Evolutionary conservation across 1,140 invertebrate species (phyloP).

Genomic region (Myzus persicae): DNA sequence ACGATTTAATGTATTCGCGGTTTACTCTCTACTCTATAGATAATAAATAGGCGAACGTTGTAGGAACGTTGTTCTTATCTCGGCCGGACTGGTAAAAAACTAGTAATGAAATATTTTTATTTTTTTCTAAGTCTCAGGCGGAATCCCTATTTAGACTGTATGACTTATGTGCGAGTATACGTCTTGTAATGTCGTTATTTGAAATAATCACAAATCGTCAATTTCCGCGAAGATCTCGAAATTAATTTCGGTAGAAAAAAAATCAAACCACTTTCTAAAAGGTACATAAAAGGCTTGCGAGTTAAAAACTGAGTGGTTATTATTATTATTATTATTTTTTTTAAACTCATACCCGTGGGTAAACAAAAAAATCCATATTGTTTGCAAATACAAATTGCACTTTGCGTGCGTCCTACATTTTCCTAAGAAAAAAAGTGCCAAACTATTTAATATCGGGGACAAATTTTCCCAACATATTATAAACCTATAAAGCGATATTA

Average conservation of each 20-base stretch:
- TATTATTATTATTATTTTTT: too few species aligned
- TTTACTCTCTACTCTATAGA: background rate
- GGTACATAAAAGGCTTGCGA: background rate
- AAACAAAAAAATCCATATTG: slow-evolving; percentile 13
- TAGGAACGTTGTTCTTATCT: too few species aligned
- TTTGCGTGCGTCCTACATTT: background rate
- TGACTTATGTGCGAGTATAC: too few species aligned
- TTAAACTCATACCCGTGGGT: background rate
- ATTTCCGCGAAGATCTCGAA: background rate
- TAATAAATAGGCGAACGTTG: background rate
- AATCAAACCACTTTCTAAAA: too few species aligned
- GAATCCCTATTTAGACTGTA: background rate
- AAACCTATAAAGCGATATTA: background rate
- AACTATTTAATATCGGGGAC: background rate
- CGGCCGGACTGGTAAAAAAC: background rate
- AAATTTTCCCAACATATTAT: background rate
- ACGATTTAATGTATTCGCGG: too few species aligned
- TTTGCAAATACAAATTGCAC: background rate
- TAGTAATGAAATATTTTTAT: background rate
- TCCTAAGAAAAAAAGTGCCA: background rate
- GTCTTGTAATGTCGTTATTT: background rate
- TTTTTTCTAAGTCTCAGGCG: background rate
- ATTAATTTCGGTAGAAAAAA: background rate
- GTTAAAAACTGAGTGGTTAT: background rate
- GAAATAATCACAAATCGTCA: too few species aligned